Evolutionary conservation across 2,113 vertebrate species (phyloP), one percentile per base, ranked within the genome.

Genomic region (Carassius auratus): DNA sequence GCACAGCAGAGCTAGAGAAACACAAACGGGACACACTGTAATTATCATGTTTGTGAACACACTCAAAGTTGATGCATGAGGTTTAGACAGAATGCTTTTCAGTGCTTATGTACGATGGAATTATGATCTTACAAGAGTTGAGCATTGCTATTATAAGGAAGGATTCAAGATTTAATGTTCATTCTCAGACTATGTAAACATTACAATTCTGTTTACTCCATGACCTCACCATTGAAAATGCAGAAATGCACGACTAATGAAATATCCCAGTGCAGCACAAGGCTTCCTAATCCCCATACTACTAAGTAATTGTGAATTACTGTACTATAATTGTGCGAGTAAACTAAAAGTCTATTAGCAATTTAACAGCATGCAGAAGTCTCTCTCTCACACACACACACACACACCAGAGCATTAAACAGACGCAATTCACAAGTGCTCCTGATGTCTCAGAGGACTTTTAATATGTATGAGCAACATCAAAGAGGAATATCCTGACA

Each of bases 391-490:
- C 59, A 50, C 75, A 77, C 76, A 77, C 59, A 50, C 75, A 77
- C 76, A 77, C 48, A 15, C 14, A 74, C 26, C 64, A 30, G 42
- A 2, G 42, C 64, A 68, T 14, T 36, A 81, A 76, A 76, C 74
- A 78, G 57, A 45, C 52, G 50, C 57, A 84, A 62, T 62, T 30
- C 55, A 88, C 88, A 87, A 92, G 87, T 85, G 52, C 79, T 77
- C 82, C 62, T 57, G 86, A 83, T 83, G 91, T 89, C 87, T 91
- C 64, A 4, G 86, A 62, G 79, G 74, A 84, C 93, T 89, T 91
- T 94, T 91, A 93, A 92, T 93, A 94, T 93, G 92, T 81, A 94
- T 94, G 91, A 93, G 92, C 78, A 23, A 91, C 91, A 93, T 94
- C 93, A 94, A 93, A 94, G 92, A 89, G 69, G 84, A 3, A 17